phyloP scores from a whole-genome alignment of 2,888 invertebrate species.

The Agonopterix alstromeriana region DNA sequence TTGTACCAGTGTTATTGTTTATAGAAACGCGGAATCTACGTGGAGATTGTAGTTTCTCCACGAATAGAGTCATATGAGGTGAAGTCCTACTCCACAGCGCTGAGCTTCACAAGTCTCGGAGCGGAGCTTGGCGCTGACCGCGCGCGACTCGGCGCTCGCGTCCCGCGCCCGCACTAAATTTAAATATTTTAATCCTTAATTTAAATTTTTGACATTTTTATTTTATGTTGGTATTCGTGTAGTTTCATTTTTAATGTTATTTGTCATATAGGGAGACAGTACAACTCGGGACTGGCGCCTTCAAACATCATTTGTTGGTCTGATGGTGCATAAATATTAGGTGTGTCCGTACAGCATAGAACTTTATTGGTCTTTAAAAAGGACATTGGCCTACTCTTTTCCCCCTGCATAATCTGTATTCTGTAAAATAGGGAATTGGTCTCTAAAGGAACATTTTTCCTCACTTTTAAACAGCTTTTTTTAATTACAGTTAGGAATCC shows the following conservation, averaged over 20 bases:
- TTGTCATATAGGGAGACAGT: constrained; percentile 71
- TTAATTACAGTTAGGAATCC: too few relatives aligned
- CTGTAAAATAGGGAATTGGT: too few relatives aligned
- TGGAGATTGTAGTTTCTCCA: too few relatives aligned
- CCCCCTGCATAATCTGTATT: too few relatives aligned
- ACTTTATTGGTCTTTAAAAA: too few relatives aligned
- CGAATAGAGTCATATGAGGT: too few relatives aligned
- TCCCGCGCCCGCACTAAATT: constrained; percentile 73
- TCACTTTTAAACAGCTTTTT: too few relatives aligned
- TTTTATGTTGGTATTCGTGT: constrained; percentile 76
- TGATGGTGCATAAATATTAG: constrained; percentile 7
- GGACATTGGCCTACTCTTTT: too few relatives aligned
- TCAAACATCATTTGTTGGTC: constrained; percentile 34
- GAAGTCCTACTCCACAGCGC: constrained; percentile 33
- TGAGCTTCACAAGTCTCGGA: constrained; percentile 17
- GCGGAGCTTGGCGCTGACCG: constrained; percentile 27
- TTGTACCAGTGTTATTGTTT: too few relatives aligned
- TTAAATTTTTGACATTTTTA: constrained; percentile 78
- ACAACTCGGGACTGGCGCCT: constrained; percentile 62
- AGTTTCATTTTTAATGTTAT: constrained; percentile 75
- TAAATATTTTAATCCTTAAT: constrained; percentile 78
- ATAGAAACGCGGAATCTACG: too few relatives aligned
- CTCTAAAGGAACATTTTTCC: too few relatives aligned
- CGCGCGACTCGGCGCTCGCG: constrained; percentile 31
- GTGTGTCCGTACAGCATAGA: background rate